Base-by-base conservation (phyloP, 2,888 invertebrate genomes). In the Mythimna pallens region DNA sequence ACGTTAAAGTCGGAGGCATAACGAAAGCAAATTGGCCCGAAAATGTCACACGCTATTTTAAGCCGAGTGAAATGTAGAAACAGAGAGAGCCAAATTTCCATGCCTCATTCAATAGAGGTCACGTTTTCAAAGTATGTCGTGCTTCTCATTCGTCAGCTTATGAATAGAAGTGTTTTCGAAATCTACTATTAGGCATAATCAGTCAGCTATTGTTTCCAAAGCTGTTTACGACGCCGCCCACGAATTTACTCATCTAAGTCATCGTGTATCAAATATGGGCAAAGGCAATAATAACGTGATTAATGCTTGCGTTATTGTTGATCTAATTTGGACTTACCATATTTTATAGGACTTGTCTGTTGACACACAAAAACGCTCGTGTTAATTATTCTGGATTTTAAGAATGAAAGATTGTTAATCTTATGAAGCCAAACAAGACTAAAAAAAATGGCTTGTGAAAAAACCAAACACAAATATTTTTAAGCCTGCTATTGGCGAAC, bases 271-370 rank as follows among this genome's bases (percentile, higher is more conserved):
- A 85, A 84, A 87, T 88, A 87, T 88, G 86, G 85, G 82, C 86
- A 90, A 91, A 89, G 83, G 88, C 88, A 91, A 89, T 88, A 88
- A 89, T 88, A 87, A 80, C 66, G 55, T 92, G 91, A 93, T 92
- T 92, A 89, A 92, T 91, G 82, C 78, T 79, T 71, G 64, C 78
- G 79, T 80, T 86, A 74, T 79, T 81, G 30, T 61, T 61, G 25
- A 63, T 64, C 25, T 65, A 30, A 62, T 59, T 86, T 84, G 80
- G 78, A 82, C 74, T 71, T 76, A 76, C 64, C 40, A 40, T 43
- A 43, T 25, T 34, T 71, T 70, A 62, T 57, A 40, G 34, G 55
- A 61, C 6, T 63, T 64, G 12, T 7, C 25, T 70, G 22, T 69
- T 61, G 55, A 52, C 34, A 73, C 47, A 78, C 20, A 65, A 50